phyloP scores from a whole-genome alignment of 2,888 invertebrate genomes.

The Polyommatus icarus region DNA sequence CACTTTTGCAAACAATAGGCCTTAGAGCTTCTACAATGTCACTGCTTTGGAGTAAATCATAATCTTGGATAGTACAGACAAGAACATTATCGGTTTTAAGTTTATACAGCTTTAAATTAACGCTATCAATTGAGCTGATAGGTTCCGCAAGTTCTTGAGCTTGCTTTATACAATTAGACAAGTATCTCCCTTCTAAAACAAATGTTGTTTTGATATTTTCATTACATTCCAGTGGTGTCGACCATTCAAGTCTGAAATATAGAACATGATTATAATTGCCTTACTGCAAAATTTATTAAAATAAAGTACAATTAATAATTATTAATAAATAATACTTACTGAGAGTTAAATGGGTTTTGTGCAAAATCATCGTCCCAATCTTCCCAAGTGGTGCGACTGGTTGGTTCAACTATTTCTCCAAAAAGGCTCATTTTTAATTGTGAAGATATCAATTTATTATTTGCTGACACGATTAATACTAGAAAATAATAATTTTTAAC shows the following conservation, averaged over 20 bases:
- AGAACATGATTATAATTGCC: constrained; percentile 37
- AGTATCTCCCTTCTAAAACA: constrained; percentile 67
- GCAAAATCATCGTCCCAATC: constrained; percentile 66
- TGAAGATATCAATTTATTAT: not conserved
- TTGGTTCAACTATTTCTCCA: constrained; percentile 71
- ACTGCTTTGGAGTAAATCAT: constrained; percentile 61
- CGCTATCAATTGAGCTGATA: constrained; percentile 55
- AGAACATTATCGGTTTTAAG: constrained; percentile 51
- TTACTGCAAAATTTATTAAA: too few species aligned
- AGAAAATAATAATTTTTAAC: not conserved
- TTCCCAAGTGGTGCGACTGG: constrained; percentile 66
- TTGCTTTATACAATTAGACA: constrained; percentile 54
- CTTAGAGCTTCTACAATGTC: constrained; percentile 63
- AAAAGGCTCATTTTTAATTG: constrained; percentile 54
- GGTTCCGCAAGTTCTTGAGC: constrained; percentile 45
- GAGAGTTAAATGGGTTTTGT: constrained; percentile 39
- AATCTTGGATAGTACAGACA: constrained; percentile 62
- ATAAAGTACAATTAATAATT: constrained; percentile 27
- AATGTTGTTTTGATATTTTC: constrained; percentile 55
- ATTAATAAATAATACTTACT: constrained; percentile 53
- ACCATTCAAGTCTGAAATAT: constrained; percentile 61
- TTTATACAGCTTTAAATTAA: constrained; percentile 58
- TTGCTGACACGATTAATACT: not conserved
- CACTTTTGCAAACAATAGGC: constrained; percentile 53
- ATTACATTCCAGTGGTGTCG: constrained; percentile 46